These are phyloP conservation scores for Melieria omissa DNA, from an alignment of 2,888 invertebrate genomes.

Conservation along the genomic window DNA sequence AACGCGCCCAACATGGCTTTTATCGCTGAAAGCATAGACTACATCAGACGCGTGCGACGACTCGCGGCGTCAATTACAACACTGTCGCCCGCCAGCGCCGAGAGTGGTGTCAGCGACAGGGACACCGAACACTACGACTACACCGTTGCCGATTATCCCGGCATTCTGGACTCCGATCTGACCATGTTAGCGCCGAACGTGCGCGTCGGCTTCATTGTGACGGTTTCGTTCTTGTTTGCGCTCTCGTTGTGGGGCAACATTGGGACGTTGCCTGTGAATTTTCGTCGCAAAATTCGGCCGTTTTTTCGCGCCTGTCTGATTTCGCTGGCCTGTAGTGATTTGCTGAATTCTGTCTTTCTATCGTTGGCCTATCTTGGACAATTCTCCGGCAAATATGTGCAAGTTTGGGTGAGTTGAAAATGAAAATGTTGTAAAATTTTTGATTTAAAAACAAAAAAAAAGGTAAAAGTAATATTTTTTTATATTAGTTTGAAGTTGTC, in stretches of 20 bases:
- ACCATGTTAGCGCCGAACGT: conserved; percentile 46
- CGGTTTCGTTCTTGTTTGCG: conserved; percentile 47
- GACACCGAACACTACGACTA: conserved; percentile 9
- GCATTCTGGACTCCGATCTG: conserved; percentile 46
- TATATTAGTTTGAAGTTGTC: too few species aligned
- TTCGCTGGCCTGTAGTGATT: conserved; percentile 69
- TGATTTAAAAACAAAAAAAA: not conserved
- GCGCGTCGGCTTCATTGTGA: conserved; percentile 44
- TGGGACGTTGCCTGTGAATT: conserved; percentile 54
- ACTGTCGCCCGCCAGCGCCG: not conserved
- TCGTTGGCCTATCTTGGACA: conserved; percentile 55
- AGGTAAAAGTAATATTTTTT: too few species aligned
- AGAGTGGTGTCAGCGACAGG: not conserved
- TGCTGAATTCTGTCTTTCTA: conserved; percentile 60
- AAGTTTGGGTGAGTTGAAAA: conserved; percentile 57
- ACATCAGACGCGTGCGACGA: not conserved
- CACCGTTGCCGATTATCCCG: conserved; percentile 41
- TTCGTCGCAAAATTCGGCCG: conserved; percentile 67
- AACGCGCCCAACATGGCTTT: not conserved
- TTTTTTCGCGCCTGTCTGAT: conserved; percentile 69
- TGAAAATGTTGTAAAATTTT: not conserved
- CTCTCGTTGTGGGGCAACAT: conserved; percentile 55
- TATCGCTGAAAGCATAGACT: not conserved
- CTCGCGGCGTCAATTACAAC: too few species aligned
- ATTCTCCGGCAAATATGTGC: conserved; percentile 53